These are phyloP conservation scores for Phengaris arion DNA, from an alignment of 2,888 invertebrate genomes.

Conservation along the genomic window DNA sequence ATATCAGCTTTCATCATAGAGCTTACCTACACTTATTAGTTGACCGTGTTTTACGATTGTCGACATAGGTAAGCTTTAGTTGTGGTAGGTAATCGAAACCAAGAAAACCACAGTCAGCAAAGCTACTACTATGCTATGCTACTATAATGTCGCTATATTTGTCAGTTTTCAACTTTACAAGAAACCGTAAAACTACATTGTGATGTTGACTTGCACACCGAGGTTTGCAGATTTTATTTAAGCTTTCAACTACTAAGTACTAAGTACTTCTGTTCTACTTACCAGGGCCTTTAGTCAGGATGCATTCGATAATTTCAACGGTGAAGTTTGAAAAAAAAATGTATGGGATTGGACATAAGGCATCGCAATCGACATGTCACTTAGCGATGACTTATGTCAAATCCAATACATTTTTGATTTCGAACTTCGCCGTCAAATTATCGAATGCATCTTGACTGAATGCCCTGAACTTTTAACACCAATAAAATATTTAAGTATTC, in stretches of 20 bases:
- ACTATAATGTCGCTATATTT: slow-evolving; percentile 6
- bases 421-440: too few relatives aligned
- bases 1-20: too few relatives aligned
- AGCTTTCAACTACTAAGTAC: neutral
- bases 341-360: too few relatives aligned
- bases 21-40: too few relatives aligned
- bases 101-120: slow-evolving; percentile 6
- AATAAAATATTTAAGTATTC: neutral
- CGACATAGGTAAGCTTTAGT: slow-evolving; percentile 8
- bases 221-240: neutral
- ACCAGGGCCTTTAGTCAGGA: too few relatives aligned
- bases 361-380: too few relatives aligned
- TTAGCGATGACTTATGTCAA: too few relatives aligned
- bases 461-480: neutral
- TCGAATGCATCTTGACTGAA: too few relatives aligned
- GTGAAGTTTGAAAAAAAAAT: too few relatives aligned
- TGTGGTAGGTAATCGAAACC: slow-evolving; percentile 3
- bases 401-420: too few relatives aligned
- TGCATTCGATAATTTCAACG: too few relatives aligned
- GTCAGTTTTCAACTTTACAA: neutral
- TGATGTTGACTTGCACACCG: neutral
- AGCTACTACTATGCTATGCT: neutral
- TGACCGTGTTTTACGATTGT: neutral
- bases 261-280: too few relatives aligned
- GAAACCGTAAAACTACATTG: slow-evolving; percentile 4